phyloP scores from a whole-genome alignment of 2,113 vertebrate species.

The Noctilio leporinus region DNA sequence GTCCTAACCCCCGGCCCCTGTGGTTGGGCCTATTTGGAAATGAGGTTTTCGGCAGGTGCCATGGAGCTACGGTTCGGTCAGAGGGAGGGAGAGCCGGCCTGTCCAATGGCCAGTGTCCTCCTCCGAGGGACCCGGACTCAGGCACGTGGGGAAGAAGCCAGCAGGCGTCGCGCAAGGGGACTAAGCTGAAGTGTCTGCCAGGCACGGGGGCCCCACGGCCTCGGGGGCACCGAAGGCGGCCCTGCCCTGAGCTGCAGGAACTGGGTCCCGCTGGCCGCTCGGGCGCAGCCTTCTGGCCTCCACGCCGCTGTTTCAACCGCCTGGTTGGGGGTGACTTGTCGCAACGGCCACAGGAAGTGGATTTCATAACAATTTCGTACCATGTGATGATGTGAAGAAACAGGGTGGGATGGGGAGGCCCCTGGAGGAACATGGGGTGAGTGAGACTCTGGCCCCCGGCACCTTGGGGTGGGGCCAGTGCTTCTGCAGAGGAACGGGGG shows the following conservation, averaged over 20 bases:
- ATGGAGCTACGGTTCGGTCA: too few species aligned
- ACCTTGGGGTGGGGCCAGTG: fast-evolving
- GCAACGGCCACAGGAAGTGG: background rate
- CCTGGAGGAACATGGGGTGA: fast-evolving
- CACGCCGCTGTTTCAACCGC: fast-evolving
- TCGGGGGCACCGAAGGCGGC: background rate
- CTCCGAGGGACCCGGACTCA: background rate
- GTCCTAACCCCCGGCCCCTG: background rate
- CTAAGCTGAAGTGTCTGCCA: fast-evolving
- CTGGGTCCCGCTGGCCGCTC: fast-evolving
- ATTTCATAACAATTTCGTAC: fast-evolving
- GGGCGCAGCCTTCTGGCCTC: background rate
- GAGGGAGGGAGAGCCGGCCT: background rate
- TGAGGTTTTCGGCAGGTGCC: background rate
- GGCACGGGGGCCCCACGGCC: background rate
- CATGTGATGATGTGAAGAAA: fast-evolving
- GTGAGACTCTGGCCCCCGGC: fast-evolving
- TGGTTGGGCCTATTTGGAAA: background rate
- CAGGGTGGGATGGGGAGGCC: fast-evolving
- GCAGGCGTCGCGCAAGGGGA: fast-evolving
- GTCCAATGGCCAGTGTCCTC: background rate
- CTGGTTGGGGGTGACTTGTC: fast-evolving
- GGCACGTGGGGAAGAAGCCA: background rate
- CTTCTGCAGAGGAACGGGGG: background rate
- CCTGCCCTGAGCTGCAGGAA: fast-evolving